Evolutionary conservation across 2,888 invertebrate species (phyloP).

Genomic region (Eubasilissa splendida): DNA sequence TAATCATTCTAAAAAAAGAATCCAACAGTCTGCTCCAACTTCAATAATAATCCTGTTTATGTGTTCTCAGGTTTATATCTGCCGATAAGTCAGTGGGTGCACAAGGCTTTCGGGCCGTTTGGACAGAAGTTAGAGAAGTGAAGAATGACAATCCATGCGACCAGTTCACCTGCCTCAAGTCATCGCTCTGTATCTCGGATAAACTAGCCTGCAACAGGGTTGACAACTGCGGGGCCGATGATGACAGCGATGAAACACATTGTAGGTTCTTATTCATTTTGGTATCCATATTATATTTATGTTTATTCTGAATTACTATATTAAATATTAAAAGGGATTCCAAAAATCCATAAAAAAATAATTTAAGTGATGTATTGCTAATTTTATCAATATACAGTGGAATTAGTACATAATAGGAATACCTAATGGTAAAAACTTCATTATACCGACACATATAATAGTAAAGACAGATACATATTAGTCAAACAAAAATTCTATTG

Average conservation of each 20-base stretch:
- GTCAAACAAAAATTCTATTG: too few species aligned
- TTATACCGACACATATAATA: too few species aligned
- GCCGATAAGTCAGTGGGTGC: constrained; percentile 96
- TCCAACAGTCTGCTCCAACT: neutral
- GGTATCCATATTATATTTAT: neutral
- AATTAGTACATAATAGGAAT: too few species aligned
- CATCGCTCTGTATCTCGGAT: constrained; percentile 85
- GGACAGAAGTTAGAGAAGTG: constrained; percentile 91
- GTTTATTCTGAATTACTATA: too few species aligned
- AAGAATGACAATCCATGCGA: constrained; percentile 74
- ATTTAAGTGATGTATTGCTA: too few species aligned
- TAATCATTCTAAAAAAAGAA: too few species aligned
- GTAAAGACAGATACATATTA: too few species aligned
- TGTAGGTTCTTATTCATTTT: constrained; percentile 76
- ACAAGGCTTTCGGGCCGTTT: constrained; percentile 92
- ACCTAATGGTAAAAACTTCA: too few species aligned
- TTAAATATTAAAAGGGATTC: too few species aligned
- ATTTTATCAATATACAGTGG: too few species aligned
- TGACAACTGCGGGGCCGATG: constrained; percentile 88
- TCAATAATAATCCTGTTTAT: neutral
- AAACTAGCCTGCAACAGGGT: constrained; percentile 84
- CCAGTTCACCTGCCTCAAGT: constrained; percentile 81
- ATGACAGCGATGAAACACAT: constrained; percentile 83
- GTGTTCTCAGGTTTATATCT: constrained; percentile 86
- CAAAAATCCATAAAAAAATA: too few species aligned